A percentile compares a stretch with the other conserved stretches of the same genome.
phyloP scores from a whole-genome alignment of 2,888 invertebrate genomes.

The Trissonchulus latispiculum region DNA sequence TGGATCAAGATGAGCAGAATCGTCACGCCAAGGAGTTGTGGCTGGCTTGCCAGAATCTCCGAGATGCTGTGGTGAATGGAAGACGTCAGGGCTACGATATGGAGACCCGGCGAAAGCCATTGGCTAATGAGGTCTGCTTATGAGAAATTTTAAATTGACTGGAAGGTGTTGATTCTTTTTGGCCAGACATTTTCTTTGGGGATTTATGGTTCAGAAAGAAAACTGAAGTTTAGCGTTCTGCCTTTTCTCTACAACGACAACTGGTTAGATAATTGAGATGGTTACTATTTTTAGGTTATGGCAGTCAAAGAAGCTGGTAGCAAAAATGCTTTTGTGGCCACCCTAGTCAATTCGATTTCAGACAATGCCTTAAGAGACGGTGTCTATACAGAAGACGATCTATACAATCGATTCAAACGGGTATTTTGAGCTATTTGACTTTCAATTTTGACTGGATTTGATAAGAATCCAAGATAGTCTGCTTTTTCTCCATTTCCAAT shows the following conservation, averaged over 20 bases:
- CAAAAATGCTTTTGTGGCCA: slow-evolving; percentile 64
- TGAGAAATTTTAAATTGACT: too few relatives aligned
- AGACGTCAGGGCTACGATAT: slow-evolving; percentile 46
- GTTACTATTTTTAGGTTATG: slow-evolving; percentile 57
- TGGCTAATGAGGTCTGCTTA: slow-evolving; percentile 34
- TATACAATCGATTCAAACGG: slow-evolving; percentile 65
- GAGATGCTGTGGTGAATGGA: slow-evolving; percentile 56
- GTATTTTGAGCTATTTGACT: slow-evolving; percentile 44
- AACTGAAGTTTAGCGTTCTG: slow-evolving; percentile 29
- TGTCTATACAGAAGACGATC: slow-evolving; percentile 72
- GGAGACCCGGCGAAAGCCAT: slow-evolving; percentile 38
- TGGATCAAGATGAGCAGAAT: slow-evolving; percentile 46
- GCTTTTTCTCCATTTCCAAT: neutral
- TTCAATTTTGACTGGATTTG: slow-evolving; percentile 25
- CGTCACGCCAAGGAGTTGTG: slow-evolving; percentile 69
- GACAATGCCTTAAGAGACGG: slow-evolving; percentile 65
- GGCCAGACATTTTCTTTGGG: too few relatives aligned
- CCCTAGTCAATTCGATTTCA: slow-evolving; percentile 64
- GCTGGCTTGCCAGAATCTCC: slow-evolving; percentile 80
- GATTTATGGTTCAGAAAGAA: neutral
- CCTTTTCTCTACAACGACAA: slow-evolving; percentile 22
- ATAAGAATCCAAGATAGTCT: neutral
- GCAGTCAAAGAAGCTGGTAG: slow-evolving; percentile 59
- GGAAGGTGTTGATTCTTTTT: too few relatives aligned
- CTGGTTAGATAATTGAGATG: too few relatives aligned